Conservation (phyloP, 1,140 invertebrate genomes). For the Chrysomallon squamiferum region DNA sequence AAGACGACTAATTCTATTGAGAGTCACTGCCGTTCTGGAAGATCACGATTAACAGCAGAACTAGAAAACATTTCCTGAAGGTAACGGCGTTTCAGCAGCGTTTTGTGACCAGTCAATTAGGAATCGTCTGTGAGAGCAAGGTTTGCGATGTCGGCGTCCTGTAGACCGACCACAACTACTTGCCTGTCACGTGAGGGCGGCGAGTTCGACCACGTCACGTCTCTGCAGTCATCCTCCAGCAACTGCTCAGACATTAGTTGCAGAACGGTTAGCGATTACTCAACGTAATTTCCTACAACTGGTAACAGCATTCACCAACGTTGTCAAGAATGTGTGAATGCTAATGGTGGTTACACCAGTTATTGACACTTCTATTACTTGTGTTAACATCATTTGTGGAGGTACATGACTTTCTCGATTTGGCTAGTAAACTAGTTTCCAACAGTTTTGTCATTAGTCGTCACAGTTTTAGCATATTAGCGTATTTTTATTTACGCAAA, state of each 20-base stretch:
- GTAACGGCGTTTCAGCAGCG: not conserved
- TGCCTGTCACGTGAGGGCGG: not conserved
- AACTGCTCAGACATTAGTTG: no score
- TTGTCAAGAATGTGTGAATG: not conserved
- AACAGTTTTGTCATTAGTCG: not conserved
- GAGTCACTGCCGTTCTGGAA: not conserved
- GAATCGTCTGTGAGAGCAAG: not conserved
- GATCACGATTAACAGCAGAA: not conserved
- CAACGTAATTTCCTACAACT: no score
- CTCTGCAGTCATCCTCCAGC: not conserved
- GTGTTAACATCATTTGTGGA: not conserved
- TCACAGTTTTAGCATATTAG: not conserved
- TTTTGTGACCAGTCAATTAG: not conserved
- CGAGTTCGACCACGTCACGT: not conserved
- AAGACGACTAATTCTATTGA: not conserved
- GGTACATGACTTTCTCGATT: not conserved
- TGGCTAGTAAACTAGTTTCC: not conserved
- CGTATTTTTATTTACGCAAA: not conserved
- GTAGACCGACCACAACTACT: not conserved
- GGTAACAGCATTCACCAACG: not conserved
- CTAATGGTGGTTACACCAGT: slow-evolving; percentile 1
- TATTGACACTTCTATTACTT: not conserved
- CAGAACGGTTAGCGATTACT: no score
- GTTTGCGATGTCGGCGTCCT: not conserved
- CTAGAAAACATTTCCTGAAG: not conserved